Base-by-base conservation (phyloP, 2,113 vertebrate species). In the Sporophila hypoxantha region DNA sequence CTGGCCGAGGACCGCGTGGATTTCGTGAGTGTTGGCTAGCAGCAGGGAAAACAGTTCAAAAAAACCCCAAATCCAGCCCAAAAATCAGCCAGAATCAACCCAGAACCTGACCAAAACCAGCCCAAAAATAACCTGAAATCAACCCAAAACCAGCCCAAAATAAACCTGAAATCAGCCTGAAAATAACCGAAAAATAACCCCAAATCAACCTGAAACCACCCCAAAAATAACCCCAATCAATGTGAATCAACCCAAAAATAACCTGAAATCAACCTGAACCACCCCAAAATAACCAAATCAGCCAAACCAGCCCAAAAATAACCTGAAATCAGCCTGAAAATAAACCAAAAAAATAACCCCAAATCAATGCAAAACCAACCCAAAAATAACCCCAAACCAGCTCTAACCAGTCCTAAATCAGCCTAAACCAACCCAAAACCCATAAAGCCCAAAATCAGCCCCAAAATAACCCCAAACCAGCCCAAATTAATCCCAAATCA, bases 1-100 rank as follows among this genome's bases (percentile, higher is more conserved):
- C 92, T 99, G 95, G 98, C 99, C 0, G 99, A 99, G 94, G 99
- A 99, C 94, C 96, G 99, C 0, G 99, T 99, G 92, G 99, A 99
- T 77, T 99, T 99, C 94, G 99, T 99, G 94, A 98, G 99, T 96
- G 12, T 9, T 3, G 3, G n/a, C n/a, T n/a, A n/a, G 5, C 3
- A 1, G 30, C 0, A 1, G 9, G 19, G 3, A 11, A 19, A 41
- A 13, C 2, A 1, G 1, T 46, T 46, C 21, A 3, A 8, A 46
- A n/a, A 57, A 37, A 1, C 55, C 55, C 55, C 21, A 29, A 49
- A 47, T 7, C 9, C 10, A 16, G 4, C 27, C 42, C 26, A 14
- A 37, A 47, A 47, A 10, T 11, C 8, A 8, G 8, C 5, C 19
- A 2, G 32, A 12, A 15, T 6, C 22, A 4, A 3, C 11, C 5